These are phyloP conservation scores for Dendrocincla tyrannina DNA, from an alignment of 2,797 vertebrate genomes.

Conservation along the genomic window DNA sequence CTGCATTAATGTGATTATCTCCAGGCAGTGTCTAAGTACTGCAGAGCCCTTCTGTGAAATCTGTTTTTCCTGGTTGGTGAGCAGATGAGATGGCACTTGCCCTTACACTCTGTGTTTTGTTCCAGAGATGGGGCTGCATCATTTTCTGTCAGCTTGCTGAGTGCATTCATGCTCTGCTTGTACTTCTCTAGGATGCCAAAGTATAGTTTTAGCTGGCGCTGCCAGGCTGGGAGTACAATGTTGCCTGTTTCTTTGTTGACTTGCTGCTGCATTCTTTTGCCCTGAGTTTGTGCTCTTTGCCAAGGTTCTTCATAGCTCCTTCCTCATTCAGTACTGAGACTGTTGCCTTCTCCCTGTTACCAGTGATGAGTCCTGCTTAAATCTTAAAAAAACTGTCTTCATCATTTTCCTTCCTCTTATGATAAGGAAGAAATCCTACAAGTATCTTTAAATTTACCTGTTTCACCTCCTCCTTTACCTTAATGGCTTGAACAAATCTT, in stretches of 20 bases:
- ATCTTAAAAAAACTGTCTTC: not conserved
- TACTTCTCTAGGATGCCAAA: not conserved
- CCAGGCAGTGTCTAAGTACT: not conserved
- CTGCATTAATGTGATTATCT: not conserved
- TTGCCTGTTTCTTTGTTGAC: not conserved
- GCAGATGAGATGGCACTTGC: not conserved
- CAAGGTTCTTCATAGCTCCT: not conserved
- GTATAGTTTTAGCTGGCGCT: not conserved
- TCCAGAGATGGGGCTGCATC: not conserved
- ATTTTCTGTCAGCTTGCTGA: not conserved
- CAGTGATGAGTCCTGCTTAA: not conserved
- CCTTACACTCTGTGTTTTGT: not conserved
- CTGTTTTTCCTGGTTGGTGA: fast-evolving
- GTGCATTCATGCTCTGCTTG: not conserved
- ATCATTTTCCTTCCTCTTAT: not conserved
- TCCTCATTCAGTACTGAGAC: not conserved
- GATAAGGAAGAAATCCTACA: not conserved
- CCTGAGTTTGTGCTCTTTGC: not conserved
- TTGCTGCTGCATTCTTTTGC: not conserved
- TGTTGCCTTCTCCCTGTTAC: not conserved
- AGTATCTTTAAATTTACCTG: not conserved
- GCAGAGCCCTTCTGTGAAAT: not conserved
- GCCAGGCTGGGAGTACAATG: not conserved
- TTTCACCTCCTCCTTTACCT: not conserved
- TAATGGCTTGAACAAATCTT: not conserved